These are phyloP conservation scores for Tiliqua scincoides DNA, from an alignment of 2,113 vertebrate species.

Conservation along the genomic window DNA sequence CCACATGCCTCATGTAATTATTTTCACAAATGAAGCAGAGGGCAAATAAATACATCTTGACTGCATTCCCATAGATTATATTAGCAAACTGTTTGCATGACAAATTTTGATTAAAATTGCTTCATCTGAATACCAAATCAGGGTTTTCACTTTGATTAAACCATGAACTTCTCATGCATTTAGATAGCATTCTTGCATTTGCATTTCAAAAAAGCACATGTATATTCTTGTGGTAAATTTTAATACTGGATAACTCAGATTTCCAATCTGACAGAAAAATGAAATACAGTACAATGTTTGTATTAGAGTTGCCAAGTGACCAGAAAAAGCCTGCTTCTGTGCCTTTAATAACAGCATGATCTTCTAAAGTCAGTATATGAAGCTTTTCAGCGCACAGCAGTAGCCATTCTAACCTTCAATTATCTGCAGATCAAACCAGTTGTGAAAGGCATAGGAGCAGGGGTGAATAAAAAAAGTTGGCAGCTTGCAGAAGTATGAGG, in stretches of 20 bases:
- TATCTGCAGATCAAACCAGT: neutral
- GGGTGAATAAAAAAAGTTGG: neutral
- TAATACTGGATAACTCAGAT: neutral
- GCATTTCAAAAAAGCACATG: neutral
- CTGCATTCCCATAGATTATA: conserved; percentile 55
- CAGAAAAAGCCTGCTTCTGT: neutral
- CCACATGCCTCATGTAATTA: conserved; percentile 45
- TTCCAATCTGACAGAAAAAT: neutral
- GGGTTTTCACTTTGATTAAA: conserved; percentile 60
- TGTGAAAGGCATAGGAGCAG: neutral
- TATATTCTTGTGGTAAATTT: neutral
- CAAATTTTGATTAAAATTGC: conserved; percentile 73
- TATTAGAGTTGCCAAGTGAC: neutral
- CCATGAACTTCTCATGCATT: conserved; percentile 8
- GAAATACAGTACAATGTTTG: neutral
- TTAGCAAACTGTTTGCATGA: conserved; percentile 68
- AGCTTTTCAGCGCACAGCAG: neutral
- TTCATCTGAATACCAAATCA: conserved; percentile 71
- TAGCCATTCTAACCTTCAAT: neutral
- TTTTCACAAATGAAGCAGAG: conserved; percentile 64
- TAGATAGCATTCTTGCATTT: conserved; percentile 25
- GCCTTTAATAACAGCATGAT: neutral
- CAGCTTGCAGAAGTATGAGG: neutral
- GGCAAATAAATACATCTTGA: conserved; percentile 66
- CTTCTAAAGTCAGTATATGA: neutral